Evolutionary conservation across 2,888 invertebrate genomes (phyloP).

Genomic region (Endotricha flammealis): DNA sequence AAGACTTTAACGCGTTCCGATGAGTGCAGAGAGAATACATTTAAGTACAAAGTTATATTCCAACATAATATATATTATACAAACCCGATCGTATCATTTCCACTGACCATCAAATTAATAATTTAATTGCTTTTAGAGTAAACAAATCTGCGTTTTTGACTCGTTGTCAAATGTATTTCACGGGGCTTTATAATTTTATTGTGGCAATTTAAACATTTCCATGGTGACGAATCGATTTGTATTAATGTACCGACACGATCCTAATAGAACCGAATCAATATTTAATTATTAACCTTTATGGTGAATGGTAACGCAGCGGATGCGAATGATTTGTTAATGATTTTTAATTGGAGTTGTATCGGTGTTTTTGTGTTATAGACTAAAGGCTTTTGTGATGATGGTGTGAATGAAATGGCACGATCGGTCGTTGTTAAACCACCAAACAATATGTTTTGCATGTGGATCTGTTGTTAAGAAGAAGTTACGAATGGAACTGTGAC

Average conservation of each 20-base stretch:
- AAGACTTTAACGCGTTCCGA: too few relatives aligned
- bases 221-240: constrained; percentile 64
- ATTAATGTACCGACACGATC: constrained; percentile 55
- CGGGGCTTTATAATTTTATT: constrained; percentile 50
- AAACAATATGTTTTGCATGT: too few relatives aligned
- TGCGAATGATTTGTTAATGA: constrained; percentile 56
- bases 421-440: too few relatives aligned
- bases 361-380: constrained; percentile 25
- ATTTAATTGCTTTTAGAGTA: constrained; percentile 44
- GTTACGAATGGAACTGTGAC: too few relatives aligned
- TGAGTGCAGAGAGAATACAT: too few relatives aligned
- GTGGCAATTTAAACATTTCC: constrained; percentile 60
- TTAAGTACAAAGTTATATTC: too few relatives aligned
- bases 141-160: constrained; percentile 54
- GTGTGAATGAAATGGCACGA: too few relatives aligned
- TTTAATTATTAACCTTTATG: constrained; percentile 70
- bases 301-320: constrained; percentile 67
- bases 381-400: too few relatives aligned
- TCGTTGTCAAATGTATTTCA: constrained; percentile 65
- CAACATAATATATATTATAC: too few relatives aligned
- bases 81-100: constrained; percentile 53
- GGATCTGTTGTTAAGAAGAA: too few relatives aligned
- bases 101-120: constrained; percentile 63
- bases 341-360: constrained; percentile 49
- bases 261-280: constrained; percentile 72